Evolutionary conservation across 2,888 invertebrate genomes (phyloP).

Genomic region (Mongoloraphidia duomilia): DNA sequence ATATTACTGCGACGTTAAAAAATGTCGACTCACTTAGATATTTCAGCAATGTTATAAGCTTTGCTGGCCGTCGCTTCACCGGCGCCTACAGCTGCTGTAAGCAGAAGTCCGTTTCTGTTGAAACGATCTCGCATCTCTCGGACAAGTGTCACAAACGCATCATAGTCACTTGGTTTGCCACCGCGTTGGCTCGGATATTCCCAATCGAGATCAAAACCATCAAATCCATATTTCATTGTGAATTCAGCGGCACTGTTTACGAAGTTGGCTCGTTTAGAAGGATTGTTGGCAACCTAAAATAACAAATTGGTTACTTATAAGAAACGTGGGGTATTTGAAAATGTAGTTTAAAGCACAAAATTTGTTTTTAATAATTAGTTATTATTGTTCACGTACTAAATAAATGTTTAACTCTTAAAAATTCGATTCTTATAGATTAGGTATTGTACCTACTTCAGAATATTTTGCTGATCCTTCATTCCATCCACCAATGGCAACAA

Average conservation of each 20-base stretch:
- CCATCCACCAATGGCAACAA: constrained; percentile 58
- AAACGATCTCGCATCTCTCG: constrained; percentile 41
- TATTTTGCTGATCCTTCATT: constrained; percentile 32
- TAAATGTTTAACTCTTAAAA: no score
- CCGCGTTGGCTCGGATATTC: constrained; percentile 50
- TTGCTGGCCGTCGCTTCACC: constrained; percentile 30
- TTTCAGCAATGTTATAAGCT: constrained; percentile 43
- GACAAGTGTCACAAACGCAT: constrained; percentile 37
- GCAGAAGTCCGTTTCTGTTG: constrained; percentile 32
- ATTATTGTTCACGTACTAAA: no score
- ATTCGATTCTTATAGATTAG: not conserved
- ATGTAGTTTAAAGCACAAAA: not conserved
- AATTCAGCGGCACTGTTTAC: constrained; percentile 39
- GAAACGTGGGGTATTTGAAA: not conserved
- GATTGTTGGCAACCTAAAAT: constrained; percentile 30
- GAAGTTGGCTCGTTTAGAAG: constrained; percentile 34
- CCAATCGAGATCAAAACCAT: constrained; percentile 63
- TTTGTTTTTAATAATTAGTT: not conserved
- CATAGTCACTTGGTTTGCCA: constrained; percentile 30
- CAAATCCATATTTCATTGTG: constrained; percentile 41
- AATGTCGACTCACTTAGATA: constrained; percentile 32
- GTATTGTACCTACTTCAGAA: no score
- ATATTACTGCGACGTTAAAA: no score
- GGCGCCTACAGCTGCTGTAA: constrained; percentile 46
- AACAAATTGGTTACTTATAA: not conserved